Percentiles rank a stretch among this genome's conserved stretches.
Evolutionary conservation across 2,113 vertebrate genomes (phyloP).

Genomic region (zebrafish (Danio rerio)): GRCz12tu NC_133184.1:50067001-50067500

Average conservation of each 20-base stretch:
- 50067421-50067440: background rate
- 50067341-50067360: conserved; percentile 94
- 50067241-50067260: conserved; percentile 90
- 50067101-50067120: background rate
- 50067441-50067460: no score
- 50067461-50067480: no score
- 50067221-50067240: conserved; percentile 98
- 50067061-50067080: no score
- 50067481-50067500: no score
- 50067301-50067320: conserved; percentile 83
- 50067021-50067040: no score
- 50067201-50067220: conserved; percentile 38
- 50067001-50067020: no score
- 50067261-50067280: conserved; percentile 98
- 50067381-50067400: conserved; percentile 10
- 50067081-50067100: no score
- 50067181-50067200: background rate
- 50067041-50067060: no score
- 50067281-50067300: conserved; percentile 93
- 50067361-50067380: conserved; percentile 91
- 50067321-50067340: conserved; percentile 89
- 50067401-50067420: background rate
- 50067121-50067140: background rate
- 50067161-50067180: background rate
- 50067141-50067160: background rate